phyloP scores from a whole-genome alignment of 2,888 invertebrate species.

The Drosophila cognata region DNA sequence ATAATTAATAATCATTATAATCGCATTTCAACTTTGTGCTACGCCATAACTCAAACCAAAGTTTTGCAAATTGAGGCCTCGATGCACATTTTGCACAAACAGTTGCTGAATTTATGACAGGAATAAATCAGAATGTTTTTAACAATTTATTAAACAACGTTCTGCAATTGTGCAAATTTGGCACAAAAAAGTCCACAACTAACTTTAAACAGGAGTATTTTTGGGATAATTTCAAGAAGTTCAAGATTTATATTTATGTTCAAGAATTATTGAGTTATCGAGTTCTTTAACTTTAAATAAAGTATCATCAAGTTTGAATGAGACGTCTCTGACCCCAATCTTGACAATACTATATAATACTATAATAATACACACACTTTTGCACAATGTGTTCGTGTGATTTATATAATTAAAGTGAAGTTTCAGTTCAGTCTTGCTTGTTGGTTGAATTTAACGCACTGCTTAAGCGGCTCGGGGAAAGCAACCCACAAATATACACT shows the following conservation, averaged over 20 bases:
- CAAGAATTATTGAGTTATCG: neutral
- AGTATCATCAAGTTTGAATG: neutral
- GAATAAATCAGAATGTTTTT: slow-evolving; percentile 43
- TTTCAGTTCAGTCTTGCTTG: slow-evolving; percentile 7
- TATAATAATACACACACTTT: neutral
- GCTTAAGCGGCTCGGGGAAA: slow-evolving; percentile 47
- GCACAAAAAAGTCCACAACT: neutral
- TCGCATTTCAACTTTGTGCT: slow-evolving; percentile 23
- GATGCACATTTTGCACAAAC: slow-evolving; percentile 34
- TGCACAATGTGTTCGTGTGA: neutral
- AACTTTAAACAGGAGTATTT: neutral
- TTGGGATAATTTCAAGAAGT: neutral
- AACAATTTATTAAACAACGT: slow-evolving; percentile 18
- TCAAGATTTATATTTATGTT: neutral
- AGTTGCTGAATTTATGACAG: slow-evolving; percentile 37
- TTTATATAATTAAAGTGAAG: slow-evolving; percentile 23
- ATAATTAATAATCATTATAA: slow-evolving; percentile 65
- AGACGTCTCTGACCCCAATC: neutral
- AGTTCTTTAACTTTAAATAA: neutral
- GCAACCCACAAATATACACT: slow-evolving; percentile 24
- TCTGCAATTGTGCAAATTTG: slow-evolving; percentile 3
- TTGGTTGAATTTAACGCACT: slow-evolving; percentile 41
- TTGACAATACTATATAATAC: neutral
- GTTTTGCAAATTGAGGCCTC: slow-evolving; percentile 15
- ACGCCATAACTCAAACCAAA: slow-evolving; percentile 28